Evolutionary conservation across 2,888 invertebrate species (phyloP), one percentile per base, ranked within the genome.

Genomic region (Clusia tigrina): DNA sequence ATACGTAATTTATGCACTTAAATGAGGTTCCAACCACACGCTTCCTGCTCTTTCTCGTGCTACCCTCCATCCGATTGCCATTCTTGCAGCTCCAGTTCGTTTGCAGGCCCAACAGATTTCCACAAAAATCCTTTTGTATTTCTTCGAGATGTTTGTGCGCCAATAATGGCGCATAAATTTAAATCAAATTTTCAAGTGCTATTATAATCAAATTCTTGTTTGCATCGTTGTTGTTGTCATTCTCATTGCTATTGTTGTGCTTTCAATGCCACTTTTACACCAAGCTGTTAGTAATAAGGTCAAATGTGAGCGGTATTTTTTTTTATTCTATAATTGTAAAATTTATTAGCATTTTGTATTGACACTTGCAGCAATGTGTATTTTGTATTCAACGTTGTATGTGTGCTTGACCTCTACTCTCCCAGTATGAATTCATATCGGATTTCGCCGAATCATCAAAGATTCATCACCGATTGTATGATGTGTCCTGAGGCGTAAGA

Each of bases 1-100:
- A 57, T 57, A 46, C 46, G 42, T 57, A 57, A 57, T 57, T 57
- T 57, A 57, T 57, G 46, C 57, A 20, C 57, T n/a, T 46, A 57
- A 57, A 48, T 57, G 25, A 26, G 26, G 26, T 57, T 23, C 25
- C 48, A 22, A 18, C 48, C 48, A 20, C 2, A 9, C 48, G 15
- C 48, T 22, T 15, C 18, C 48, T 15, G 6, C 32, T 32, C 32
- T 12, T 12, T 12, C 12, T 12, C 32, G 6, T 12, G 6, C 32
- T 32, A 6, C 48, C 3, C 48, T 12, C 42, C n/a, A 3, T 42
- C n/a, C 42, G 42, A 3, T 42, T 5, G 32, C 32, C 12, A 5
- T 12, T 32, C 32, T 32, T 32, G 32, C 6, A 32, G 15, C 42
- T 3, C 42, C 10, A 6, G 42, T 17, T 32, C 42, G 9, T 17